Conservation (phyloP, 2,797 vertebrate genomes). For the Sebastes vulpes region DNA sequence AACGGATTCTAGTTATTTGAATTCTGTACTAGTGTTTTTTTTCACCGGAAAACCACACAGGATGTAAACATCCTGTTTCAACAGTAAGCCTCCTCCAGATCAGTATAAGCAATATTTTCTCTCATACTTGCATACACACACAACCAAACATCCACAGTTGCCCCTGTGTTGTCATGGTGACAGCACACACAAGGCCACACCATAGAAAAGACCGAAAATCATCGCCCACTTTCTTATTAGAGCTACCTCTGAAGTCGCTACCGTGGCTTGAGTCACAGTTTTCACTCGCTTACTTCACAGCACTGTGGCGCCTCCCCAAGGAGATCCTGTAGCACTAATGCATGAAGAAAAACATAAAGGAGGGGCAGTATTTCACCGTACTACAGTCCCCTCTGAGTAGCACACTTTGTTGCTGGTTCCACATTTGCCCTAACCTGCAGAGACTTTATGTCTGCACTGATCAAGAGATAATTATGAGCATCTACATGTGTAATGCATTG, state of each 20-base stretch:
- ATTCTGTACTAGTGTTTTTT: background rate
- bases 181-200: conserved; percentile 13
- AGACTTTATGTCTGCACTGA: background rate
- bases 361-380: background rate
- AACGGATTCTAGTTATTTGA: background rate
- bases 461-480: background rate
- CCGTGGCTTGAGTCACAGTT: background rate
- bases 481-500: background rate
- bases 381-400: background rate
- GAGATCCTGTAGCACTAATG: background rate
- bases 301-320: background rate
- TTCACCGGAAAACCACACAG: background rate
- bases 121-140: background rate
- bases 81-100: conserved; percentile 1
- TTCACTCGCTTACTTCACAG: background rate
- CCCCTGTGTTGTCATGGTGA: conserved; percentile 35
- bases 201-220: background rate
- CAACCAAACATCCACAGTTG: background rate
- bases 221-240: background rate
- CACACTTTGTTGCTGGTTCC: background rate
- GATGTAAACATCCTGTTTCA: background rate
- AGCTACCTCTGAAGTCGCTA: background rate
- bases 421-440: background rate
- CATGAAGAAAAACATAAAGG: background rate
- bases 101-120: background rate